Evolutionary conservation across 2,113 vertebrate genomes (phyloP).

Genomic region (Phalacrocorax brasilianus): DNA sequence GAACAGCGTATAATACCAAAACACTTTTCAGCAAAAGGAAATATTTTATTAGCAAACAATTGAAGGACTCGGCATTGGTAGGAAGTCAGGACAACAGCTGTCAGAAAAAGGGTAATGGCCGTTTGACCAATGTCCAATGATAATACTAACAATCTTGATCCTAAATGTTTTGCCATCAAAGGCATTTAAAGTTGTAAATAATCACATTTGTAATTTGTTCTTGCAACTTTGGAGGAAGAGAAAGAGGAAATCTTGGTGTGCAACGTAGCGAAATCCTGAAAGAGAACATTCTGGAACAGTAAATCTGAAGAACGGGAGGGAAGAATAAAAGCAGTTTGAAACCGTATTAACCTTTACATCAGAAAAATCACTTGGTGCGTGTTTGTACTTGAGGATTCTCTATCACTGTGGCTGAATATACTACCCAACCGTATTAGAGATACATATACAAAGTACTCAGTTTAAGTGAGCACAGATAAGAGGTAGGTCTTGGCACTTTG

Average conservation of each 20-base stretch:
- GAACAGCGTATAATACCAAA: background rate
- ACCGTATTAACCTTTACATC: background rate
- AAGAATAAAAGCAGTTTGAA: slow-evolving; percentile 9
- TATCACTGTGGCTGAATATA: background rate
- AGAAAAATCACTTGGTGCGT: slow-evolving; percentile 8
- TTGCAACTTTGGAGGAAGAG: background rate
- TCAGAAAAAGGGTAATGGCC: background rate
- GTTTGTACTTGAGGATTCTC: slow-evolving; percentile 1
- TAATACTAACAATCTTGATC: too few species aligned
- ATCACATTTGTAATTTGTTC: background rate
- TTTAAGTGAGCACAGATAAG: background rate
- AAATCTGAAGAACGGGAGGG: background rate
- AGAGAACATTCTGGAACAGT: background rate
- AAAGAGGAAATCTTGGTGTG: background rate
- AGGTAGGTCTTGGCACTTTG: background rate
- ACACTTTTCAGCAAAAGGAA: background rate
- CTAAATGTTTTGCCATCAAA: background rate
- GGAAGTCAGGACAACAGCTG: background rate
- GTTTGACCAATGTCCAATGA: background rate
- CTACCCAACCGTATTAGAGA: background rate
- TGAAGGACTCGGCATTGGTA: background rate
- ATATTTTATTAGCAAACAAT: background rate
- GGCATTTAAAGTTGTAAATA: background rate
- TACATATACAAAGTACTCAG: background rate
- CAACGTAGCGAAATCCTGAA: background rate